Conservation (phyloP, 2,797 vertebrate species). For the Coranthus polyacanthus region DNA sequence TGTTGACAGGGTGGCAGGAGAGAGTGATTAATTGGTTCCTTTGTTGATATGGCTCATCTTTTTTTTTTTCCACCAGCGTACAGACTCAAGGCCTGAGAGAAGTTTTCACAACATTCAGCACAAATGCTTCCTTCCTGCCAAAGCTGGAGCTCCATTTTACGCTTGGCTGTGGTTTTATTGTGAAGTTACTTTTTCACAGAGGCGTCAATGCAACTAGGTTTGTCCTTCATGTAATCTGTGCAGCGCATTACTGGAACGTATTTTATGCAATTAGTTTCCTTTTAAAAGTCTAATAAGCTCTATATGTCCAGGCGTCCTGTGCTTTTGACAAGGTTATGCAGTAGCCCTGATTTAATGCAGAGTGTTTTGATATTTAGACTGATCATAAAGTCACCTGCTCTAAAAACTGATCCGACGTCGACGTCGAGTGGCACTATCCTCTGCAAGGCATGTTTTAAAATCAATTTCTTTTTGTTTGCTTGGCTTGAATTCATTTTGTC, state of each 20-base stretch:
- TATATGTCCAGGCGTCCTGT: background rate
- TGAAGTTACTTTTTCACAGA: slow-evolving; percentile 8
- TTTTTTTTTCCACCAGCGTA: slow-evolving; percentile 45
- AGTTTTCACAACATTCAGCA: slow-evolving; percentile 71
- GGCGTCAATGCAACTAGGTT: background rate
- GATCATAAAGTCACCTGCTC: background rate
- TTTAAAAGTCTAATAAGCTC: background rate
- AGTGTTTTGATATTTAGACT: slow-evolving; percentile 1
- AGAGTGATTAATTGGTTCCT: slow-evolving; percentile 54
- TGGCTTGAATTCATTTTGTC: too few species aligned
- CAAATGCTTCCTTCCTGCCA: slow-evolving; percentile 78
- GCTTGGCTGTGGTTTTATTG: slow-evolving; percentile 39
- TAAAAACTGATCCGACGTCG: slow-evolving; percentile 1
- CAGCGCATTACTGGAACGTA: background rate
- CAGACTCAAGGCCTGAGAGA: slow-evolving; percentile 48
- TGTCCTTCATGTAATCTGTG: slow-evolving; percentile 8
- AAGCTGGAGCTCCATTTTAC: slow-evolving; percentile 37
- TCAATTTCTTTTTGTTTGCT: too few species aligned
- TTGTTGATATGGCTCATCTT: slow-evolving; percentile 28
- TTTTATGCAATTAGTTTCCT: slow-evolving; percentile 13
- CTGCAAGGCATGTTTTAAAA: too few species aligned
- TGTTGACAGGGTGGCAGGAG: slow-evolving; percentile 16
- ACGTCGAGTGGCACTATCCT: too few species aligned
- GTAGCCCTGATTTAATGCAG: background rate
- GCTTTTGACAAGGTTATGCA: background rate